Base-by-base conservation (phyloP, 2,888 invertebrate species). In the Tipula confusa region DNA sequence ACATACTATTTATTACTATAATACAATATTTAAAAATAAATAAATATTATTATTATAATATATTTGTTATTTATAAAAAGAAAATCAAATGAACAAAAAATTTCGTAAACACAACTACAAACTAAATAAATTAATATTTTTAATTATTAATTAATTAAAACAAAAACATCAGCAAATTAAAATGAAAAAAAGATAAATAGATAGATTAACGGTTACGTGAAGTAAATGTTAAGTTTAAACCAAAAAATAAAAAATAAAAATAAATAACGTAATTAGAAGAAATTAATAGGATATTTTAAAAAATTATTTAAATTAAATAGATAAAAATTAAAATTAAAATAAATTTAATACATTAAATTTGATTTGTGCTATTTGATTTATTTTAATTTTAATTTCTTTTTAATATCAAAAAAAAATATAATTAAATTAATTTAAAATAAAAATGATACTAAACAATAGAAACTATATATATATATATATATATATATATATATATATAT, bases 121-220 rank as follows among this genome's bases (percentile, higher is more conserved):
- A 29, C 28, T 6, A n/a, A 3, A 15, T 13, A 28, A 24, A n/a
- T n/a, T n/a, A n/a, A 29, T 79, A 79, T 11, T n/a, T n/a, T n/a
- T 48, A n/a, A n/a, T 48, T 79, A 79, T 80, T 80, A 29, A 29
- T 29, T 29, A 80, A 80, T 31, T 29, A 80, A n/a, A 80, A 80
- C 29, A 80, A n/a, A n/a, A 29, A 29, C 31, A 80, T 15, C 80
- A 80, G 29, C 29, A 29, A 29, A 80, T n/a, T 29, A 82, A 33
- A 82, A 29, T 18, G 2, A 29, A 81, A 31, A n/a, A 29, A 81
- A 82, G 36, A 82, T 18, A 82, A 33, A 82, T 82, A 82, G 82
- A 82, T 82, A 82, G 82, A 82, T 82, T 82, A 82, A 82, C 82
- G 82, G 33, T 82, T 82, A 82, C 82, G 82, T 82, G 31, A 82